phyloP scores from a whole-genome alignment of 1,140 invertebrate genomes.

The Trachelipus rathkii region DNA sequence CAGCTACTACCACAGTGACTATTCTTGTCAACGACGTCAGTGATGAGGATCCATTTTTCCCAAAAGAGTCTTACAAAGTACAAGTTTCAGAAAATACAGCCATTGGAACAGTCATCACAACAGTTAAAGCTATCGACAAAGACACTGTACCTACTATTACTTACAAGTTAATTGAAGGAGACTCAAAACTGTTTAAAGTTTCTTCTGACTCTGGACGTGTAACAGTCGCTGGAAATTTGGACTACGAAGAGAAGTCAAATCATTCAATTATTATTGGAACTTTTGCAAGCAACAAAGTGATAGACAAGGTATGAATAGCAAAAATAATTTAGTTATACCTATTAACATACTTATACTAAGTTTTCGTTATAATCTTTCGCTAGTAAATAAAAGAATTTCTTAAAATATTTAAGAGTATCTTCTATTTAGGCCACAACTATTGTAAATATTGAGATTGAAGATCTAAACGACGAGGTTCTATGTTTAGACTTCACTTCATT shows the following conservation, averaged over 20 bases:
- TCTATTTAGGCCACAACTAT: conserved; percentile 76
- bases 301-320: too few relatives aligned
- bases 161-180: conserved; percentile 74
- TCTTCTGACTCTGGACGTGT: conserved; percentile 54
- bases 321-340: too few relatives aligned
- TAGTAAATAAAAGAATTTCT: too few relatives aligned
- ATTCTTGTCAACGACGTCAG: conserved; percentile 72
- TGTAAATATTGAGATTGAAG: conserved; percentile 70
- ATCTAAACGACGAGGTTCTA: conserved; percentile 81
- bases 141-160: conserved; percentile 59
- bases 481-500: conserved; percentile 45
- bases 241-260: conserved; percentile 69
- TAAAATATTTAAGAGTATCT: too few relatives aligned
- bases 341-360: too few relatives aligned
- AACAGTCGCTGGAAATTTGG: conserved; percentile 67
- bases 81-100: conserved; percentile 6
- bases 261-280: conserved; percentile 74
- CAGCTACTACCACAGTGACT: conserved; percentile 79
- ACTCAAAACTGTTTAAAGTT: conserved; percentile 32
- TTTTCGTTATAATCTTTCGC: too few relatives aligned
- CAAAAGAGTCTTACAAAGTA: conserved; percentile 37
- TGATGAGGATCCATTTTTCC: conserved; percentile 78
- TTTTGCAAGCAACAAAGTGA: too few relatives aligned
- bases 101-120: conserved; percentile 16
- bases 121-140: conserved; percentile 43